phyloP scores from a whole-genome alignment of 2,113 vertebrate species.

The Psittacara wagleri region DNA sequence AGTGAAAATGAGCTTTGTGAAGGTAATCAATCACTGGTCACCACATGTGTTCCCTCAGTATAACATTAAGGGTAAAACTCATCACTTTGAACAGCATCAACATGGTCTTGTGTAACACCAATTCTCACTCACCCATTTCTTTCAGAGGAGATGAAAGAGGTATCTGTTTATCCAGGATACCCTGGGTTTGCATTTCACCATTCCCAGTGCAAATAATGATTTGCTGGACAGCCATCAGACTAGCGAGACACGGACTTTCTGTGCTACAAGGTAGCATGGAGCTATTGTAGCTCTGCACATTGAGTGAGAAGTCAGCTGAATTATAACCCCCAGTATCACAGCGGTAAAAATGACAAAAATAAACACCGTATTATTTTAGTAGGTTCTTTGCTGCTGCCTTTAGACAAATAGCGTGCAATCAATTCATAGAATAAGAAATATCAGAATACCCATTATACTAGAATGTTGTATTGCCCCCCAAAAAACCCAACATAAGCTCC shows the following conservation, averaged over 20 bases:
- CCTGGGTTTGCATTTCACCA: slow-evolving; percentile 18
- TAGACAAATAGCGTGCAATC: not conserved
- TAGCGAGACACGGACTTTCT: not conserved
- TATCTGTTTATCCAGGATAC: not conserved
- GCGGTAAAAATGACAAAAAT: not conserved
- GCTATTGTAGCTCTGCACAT: not conserved
- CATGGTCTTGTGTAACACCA: slow-evolving; percentile 24
- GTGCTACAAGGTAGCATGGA: not conserved
- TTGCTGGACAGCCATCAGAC: not conserved
- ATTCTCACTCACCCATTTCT: slow-evolving; percentile 43
- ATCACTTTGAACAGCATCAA: slow-evolving; percentile 45
- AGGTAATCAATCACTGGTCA: slow-evolving; percentile 52
- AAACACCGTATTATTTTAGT: not conserved
- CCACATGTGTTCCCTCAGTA: slow-evolving; percentile 35
- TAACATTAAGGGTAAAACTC: slow-evolving; percentile 52
- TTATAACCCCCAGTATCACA: not conserved
- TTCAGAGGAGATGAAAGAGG: slow-evolving; percentile 37
- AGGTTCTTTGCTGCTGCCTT: not conserved
- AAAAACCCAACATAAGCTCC: rapidly evolving
- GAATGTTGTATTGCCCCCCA: not conserved
- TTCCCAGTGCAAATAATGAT: not conserved
- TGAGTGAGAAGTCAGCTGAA: not conserved
- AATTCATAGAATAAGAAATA: not conserved
- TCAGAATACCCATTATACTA: not conserved
- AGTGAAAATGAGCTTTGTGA: slow-evolving; percentile 60